Base-by-base conservation (phyloP, 1,140 invertebrate species). In the Dolichoris vasculosae region DNA sequence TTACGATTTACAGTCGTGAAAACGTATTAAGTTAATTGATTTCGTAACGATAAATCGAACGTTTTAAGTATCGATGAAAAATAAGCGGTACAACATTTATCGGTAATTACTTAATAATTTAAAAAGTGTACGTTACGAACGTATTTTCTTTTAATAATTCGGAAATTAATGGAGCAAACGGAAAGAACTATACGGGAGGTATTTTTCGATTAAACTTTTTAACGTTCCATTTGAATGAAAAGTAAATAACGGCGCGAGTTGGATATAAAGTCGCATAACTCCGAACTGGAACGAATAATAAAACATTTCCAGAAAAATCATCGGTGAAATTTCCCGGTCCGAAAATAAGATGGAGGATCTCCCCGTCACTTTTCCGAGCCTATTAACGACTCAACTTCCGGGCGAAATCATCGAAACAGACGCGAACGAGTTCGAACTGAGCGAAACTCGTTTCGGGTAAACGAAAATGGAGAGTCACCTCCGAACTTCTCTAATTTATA, bases 401-500 rank as follows among this genome's bases (percentile, higher is more conserved):
- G 17, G 40, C 55, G 46, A 32, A 79, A 84, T 79, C 79, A 79
- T 79, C 83, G 76, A 64, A 84, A 79, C 79, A 79, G 83, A 71
- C 63, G 76, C 1, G 30, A 40, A 35, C 51, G 35, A 59, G 23
- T 9, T 26, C 9, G 55, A 59, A 26, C 55, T 26, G 20, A 59
- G 20, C 23, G 23, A 23, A 26, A 59, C 55, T 59, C 55, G 26
- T 2, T 59, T 26, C 23, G 26, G 48, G 11, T 51, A 51, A 51
- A 30, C 55, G 64, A 32, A 81, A 69, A 40, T 81, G 63, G 32
- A 51, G 35, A 48, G 43, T 35, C 55, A 78, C 75, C 32, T 23
- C 69, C 69, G 48, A 51, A 59, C 48, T 73, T 40, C n/a, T 81
- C 73, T 85, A 89, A 91, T 91, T 90, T 90, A 90, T 88, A 88